These are phyloP conservation scores for Orchesella cincta DNA, from an alignment of 1,140 invertebrate species.

Conservation along the genomic window DNA sequence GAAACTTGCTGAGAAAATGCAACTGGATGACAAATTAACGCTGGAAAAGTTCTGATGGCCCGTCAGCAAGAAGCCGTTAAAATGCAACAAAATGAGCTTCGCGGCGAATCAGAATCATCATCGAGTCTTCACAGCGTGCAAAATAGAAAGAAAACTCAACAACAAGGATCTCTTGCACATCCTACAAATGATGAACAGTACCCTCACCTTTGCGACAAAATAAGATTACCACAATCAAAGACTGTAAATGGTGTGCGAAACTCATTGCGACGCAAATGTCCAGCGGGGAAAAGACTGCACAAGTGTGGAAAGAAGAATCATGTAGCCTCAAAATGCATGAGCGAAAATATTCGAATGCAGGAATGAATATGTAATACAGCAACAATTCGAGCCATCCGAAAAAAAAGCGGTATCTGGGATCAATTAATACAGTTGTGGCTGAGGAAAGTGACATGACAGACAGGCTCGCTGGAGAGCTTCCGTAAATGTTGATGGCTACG, in stretches of 20 bases:
- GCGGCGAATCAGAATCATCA: neutral
- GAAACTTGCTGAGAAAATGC: conserved; percentile 52
- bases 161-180: neutral
- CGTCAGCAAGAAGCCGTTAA: conserved; percentile 49
- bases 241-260: neutral
- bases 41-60: conserved; percentile 50
- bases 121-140: neutral
- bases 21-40: conserved; percentile 51
- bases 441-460: neutral
- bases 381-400: neutral
- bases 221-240: neutral
- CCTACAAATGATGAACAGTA: too few species aligned
- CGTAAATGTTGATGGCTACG: neutral
- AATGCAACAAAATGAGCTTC: conserved; percentile 19
- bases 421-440: neutral
- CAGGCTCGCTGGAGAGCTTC: neutral
- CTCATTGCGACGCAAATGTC: neutral
- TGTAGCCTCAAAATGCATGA: neutral
- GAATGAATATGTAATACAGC: neutral
- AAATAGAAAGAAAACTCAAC: neutral
- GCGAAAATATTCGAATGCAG: neutral
- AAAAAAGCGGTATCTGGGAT: neutral
- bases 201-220: neutral
- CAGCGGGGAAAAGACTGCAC: neutral
- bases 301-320: neutral